Evolutionary conservation across 2,113 vertebrate genomes (phyloP), one percentile per base, ranked within the genome.

Genomic region (Pseudorhombus dupliciocellatus): DNA sequence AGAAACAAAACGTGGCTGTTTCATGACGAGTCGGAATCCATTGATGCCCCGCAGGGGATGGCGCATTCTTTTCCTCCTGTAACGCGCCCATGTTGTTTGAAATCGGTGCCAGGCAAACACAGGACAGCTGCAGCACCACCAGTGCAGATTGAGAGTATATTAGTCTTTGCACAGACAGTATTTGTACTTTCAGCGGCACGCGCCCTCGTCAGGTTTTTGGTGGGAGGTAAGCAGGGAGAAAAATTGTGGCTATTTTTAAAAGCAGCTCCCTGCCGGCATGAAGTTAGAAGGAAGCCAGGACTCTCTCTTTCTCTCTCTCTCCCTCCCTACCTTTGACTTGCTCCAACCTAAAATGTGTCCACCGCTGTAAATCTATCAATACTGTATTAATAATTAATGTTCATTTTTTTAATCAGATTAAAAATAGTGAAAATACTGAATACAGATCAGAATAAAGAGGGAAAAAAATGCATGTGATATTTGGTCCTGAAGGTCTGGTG

Each of bases 211-310:
- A 55, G 74, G 67, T 73, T 87, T 87, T 81, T 77, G 71, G 78
- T 76, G 61, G 68, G 79, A 80, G 59, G 70, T 74, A 72, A 73
- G 79, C 72, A 70, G 85, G 81, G 77, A 84, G 65, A 34, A 79
- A 79, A 73, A 78, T 88, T 63, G 78, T 56, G 50, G 77, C 81
- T 91, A 89, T 91, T 92, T 91, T 89, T 91, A 91, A 81, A 84
- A 60, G 73, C 72, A 76, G 58, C 66, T 77, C 70, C 51, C 83
- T 85, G 84, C 72, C 81, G 80, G 66, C 42, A 78, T 28, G 40
- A 66, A 77, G 68, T 81, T 72, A 77, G 77, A 77, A 80, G 30
- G 59, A 66, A 80, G 63, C 69, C 56, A 84, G 48, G 66, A 55
- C 34, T 51, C 52, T 76, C 55, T 76, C 42, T 15, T 51, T 85